Evolutionary conservation across 53 echinoderm and acorn worm genomes (phyloP).

Genomic region (Echinarachnius parma): DNA sequence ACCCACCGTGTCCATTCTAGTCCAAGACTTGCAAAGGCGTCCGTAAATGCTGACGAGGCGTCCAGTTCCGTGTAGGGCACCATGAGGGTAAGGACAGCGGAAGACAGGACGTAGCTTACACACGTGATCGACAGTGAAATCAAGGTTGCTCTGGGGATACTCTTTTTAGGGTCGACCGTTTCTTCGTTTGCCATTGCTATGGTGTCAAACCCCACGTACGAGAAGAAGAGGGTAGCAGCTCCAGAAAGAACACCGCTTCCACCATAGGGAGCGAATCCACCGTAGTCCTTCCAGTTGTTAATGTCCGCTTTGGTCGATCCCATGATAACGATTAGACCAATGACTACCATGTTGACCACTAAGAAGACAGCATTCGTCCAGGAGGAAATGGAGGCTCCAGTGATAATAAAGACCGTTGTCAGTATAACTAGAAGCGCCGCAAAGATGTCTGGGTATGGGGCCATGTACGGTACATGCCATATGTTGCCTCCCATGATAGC

Average conservation of each 20-base stretch:
- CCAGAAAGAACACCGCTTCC: slow-evolving; percentile 48
- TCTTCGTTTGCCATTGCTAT: slow-evolving; percentile 71
- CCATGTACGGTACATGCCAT: slow-evolving; percentile 40
- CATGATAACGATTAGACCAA: slow-evolving; percentile 10
- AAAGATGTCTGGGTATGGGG: slow-evolving; percentile 65
- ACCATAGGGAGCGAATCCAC: slow-evolving; percentile 65
- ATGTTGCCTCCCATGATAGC: slow-evolving; percentile 44
- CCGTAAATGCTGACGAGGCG: slow-evolving; percentile 55
- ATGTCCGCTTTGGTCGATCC: slow-evolving; percentile 28
- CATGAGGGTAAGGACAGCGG: slow-evolving; percentile 56
- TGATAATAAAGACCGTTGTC: slow-evolving; percentile 31
- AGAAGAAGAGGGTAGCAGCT: slow-evolving; percentile 63
- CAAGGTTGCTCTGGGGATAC: slow-evolving; percentile 62
- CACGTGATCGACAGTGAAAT: slow-evolving; percentile 49
- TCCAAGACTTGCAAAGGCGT: slow-evolving; percentile 47
- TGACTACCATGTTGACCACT: not conserved
- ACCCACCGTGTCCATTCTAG: slow-evolving; percentile 64
- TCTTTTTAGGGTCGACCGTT: slow-evolving; percentile 47
- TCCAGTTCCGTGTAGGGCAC: slow-evolving; percentile 58
- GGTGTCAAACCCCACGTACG: slow-evolving; percentile 68
- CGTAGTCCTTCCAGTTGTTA: slow-evolving; percentile 28
- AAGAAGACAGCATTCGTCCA: slow-evolving; percentile 17
- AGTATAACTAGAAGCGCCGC: slow-evolving; percentile 26
- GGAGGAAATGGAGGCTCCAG: slow-evolving; percentile 57
- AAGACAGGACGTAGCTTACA: slow-evolving; percentile 55